Percentiles rank a stretch among this genome's conserved stretches.
Evolutionary conservation across 2,797 vertebrate genomes (phyloP).

Genomic region (Fistularia tabacaria): DNA sequence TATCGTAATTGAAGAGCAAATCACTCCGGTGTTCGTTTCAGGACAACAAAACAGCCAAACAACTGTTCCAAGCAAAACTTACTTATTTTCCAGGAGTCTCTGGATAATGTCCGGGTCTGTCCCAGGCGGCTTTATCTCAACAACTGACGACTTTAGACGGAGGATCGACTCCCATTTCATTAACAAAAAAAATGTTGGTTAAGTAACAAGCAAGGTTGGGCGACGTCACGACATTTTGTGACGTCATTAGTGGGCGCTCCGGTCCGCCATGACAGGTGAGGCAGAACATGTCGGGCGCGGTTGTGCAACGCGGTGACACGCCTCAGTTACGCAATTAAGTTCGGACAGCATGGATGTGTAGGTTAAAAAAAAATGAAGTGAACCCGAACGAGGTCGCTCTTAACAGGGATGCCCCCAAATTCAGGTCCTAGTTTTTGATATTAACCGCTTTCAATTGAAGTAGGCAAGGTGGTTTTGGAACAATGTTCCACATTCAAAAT

Average conservation of each 20-base stretch:
- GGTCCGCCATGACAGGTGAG: constrained; percentile 53
- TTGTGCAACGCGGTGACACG: constrained; percentile 21
- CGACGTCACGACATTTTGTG: constrained; percentile 44
- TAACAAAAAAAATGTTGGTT: constrained; percentile 32
- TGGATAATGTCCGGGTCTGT: not conserved
- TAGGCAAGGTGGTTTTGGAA: no score
- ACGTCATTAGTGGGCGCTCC: not conserved
- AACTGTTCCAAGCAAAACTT: not conserved
- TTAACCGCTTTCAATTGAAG: no score
- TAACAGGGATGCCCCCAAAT: no score
- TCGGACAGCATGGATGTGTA: no score
- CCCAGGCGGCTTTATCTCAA: not conserved
- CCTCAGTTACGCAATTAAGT: not conserved
- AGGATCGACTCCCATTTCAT: not conserved
- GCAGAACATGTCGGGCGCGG: not conserved
- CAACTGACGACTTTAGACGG: not conserved
- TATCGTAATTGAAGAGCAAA: not conserved
- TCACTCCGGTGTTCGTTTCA: no score
- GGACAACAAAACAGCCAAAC: not conserved
- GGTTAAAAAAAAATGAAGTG: no score
- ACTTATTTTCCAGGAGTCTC: not conserved
- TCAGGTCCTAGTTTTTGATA: no score
- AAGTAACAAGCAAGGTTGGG: constrained; percentile 24
- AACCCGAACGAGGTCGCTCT: no score
- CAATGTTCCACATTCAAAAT: not conserved